Evolutionary conservation across 2,113 vertebrate species (phyloP), one percentile per base, ranked within the genome.

Genomic region (Eretmochelys imbricata): DNA sequence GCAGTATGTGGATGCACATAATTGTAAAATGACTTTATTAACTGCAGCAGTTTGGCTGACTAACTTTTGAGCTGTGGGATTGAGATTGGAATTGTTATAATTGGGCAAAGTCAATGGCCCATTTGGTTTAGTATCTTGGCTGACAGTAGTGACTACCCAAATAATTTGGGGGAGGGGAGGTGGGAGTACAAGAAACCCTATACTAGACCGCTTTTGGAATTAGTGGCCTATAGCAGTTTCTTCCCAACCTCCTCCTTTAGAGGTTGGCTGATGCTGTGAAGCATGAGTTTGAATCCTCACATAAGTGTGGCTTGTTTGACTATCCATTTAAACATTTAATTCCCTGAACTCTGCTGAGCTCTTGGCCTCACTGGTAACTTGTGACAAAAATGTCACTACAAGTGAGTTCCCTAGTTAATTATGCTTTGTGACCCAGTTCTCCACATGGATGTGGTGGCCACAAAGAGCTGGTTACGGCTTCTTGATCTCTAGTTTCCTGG

Each of bases 401-500:
- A 25, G 79, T 42, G 0, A 3, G 4, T 29, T 35, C 38, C 25
- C 1, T 35, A 0, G 1, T 62, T 83, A 59, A 31, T 12, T 0
- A 31, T 69, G 59, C 27, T 9, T 84, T 50, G 69, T 22, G 29
- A 59, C 5, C 11, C 57, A 59, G 29, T 62, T 62, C 12, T 62
- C 29, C 59, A 31, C 29, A 48, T 11, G 79, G 57, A 9, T 83
- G 50, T 12, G 8, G 54, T 27, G 5, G 1, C 0, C 4, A 48
- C 46, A 17, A 35, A 65, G 62, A 3, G 13, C 53, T 69, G n/a
- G 72, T 51, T 1, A 0, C 79, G 24, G 87, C 38, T n/a, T 31
- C 8, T 48, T 0, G 0, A 10, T 1, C 1, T 12, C 2, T n/a
- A 75, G 49, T 31, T 24, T 38, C 38, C 1, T 0, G 59, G 35